A percentile compares a stretch with the other conserved stretches of the same genome.
These are phyloP conservation scores for Erpetoichthys calabaricus DNA, from an alignment of 2,797 vertebrate genomes.

Conservation along the genomic window DNA sequence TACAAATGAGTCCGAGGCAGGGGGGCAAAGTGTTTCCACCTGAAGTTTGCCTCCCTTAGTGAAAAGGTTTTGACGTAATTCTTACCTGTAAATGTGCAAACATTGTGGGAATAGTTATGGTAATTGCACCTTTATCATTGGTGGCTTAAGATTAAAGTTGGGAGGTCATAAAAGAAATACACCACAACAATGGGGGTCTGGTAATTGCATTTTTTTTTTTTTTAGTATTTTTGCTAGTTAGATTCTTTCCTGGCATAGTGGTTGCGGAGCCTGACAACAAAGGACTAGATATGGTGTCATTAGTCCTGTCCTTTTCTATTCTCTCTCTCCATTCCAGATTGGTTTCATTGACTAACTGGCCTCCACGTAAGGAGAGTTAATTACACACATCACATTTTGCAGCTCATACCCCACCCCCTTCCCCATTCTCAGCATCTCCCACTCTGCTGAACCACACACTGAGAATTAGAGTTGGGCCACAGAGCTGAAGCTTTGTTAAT, in stretches of 20 bases:
- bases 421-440: conserved; percentile 25
- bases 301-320: conserved; percentile 27
- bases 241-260: background rate
- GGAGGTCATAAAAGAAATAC: too few species aligned
- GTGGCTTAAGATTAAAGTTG: too few species aligned
- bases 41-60: too few species aligned
- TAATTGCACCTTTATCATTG: too few species aligned
- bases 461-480: conserved; percentile 53
- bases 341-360: conserved; percentile 39
- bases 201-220: background rate
- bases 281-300: conserved; percentile 33
- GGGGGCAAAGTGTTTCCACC: background rate
- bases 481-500: conserved; percentile 71
- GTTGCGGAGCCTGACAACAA: conserved; percentile 34
- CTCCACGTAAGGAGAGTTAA: conserved; percentile 46
- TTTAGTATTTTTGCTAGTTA: conserved; percentile 2
- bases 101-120: too few species aligned
- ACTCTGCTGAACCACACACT: conserved; percentile 30
- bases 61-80: too few species aligned
- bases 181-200: too few species aligned
- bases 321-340: conserved; percentile 31
- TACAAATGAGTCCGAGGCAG: background rate
- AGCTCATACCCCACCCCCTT: background rate
- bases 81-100: too few species aligned
- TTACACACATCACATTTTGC: conserved; percentile 24